These are phyloP conservation scores for Gallirallus australis DNA, from an alignment of 2,797 vertebrate genomes.

Conservation along the genomic window DNA sequence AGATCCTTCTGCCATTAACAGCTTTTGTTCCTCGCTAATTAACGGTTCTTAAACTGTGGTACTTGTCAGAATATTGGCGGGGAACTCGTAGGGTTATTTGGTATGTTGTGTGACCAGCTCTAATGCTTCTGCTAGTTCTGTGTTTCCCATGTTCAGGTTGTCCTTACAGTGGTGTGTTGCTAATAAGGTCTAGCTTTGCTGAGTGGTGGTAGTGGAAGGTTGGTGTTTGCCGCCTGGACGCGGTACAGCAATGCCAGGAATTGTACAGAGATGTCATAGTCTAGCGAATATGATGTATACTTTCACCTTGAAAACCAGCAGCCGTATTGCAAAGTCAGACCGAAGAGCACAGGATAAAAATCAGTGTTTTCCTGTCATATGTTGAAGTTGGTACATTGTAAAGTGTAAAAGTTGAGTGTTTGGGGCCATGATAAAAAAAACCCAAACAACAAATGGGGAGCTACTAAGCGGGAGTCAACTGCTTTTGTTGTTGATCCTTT, in stretches of 20 bases:
- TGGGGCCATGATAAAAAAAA: not conserved
- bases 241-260: not conserved
- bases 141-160: not conserved
- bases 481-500: not conserved
- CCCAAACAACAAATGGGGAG: not conserved
- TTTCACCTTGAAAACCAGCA: not conserved
- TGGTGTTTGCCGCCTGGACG: not conserved
- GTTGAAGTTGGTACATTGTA: not conserved
- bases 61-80: not conserved
- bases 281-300: not conserved
- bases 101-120: not conserved
- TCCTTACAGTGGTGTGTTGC: not conserved
- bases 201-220: not conserved
- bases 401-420: not conserved
- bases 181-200: not conserved
- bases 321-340: not conserved
- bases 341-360: not conserved
- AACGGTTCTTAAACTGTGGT: not conserved
- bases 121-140: rapidly evolving
- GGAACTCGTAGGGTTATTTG: not conserved
- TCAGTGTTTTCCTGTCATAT: not conserved
- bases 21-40: not conserved
- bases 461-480: not conserved
- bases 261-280: not conserved
- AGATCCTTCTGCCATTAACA: not conserved